Conservation (phyloP, 2,888 invertebrate genomes). For the Scotopteryx bipunctaria region DNA sequence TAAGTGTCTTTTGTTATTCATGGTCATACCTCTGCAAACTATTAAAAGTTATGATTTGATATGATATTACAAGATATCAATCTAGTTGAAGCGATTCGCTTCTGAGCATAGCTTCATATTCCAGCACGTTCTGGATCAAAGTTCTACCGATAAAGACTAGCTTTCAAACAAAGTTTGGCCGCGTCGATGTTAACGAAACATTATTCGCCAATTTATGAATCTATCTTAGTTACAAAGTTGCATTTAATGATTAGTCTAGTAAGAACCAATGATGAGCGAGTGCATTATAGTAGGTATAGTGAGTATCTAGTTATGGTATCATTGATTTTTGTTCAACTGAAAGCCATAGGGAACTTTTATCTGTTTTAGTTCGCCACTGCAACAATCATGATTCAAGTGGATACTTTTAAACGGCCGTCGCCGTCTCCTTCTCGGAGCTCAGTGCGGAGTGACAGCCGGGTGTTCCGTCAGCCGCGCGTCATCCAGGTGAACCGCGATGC, state of each 20-base stretch:
- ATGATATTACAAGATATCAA: constrained; percentile 32
- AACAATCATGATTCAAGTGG: constrained; percentile 72
- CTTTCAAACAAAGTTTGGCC: constrained; percentile 32
- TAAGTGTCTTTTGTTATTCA: background rate
- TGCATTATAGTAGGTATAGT: no score
- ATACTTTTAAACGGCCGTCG: constrained; percentile 73
- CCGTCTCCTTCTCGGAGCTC: constrained; percentile 77
- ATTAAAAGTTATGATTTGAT: constrained; percentile 33
- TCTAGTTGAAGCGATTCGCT: constrained; percentile 34
- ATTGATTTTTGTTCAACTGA: no score
- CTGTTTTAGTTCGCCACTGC: constrained; percentile 24
- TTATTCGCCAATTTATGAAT: constrained; percentile 26
- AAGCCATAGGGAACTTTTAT: background rate
- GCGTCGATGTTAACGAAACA: constrained; percentile 31
- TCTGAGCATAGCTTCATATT: constrained; percentile 33
- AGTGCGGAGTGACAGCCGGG: constrained; percentile 72
- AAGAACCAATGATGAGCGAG: no score
- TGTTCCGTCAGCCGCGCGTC: constrained; percentile 74
- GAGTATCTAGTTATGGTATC: no score
- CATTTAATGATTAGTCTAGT: background rate
- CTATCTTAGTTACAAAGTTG: background rate
- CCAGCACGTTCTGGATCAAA: constrained; percentile 36
- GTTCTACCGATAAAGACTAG: constrained; percentile 34
- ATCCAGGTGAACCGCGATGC: constrained; percentile 80
- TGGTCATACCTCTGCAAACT: background rate